These are phyloP conservation scores for Mirza zaza DNA, from an alignment of 2,113 vertebrate species.

Conservation along the genomic window DNA sequence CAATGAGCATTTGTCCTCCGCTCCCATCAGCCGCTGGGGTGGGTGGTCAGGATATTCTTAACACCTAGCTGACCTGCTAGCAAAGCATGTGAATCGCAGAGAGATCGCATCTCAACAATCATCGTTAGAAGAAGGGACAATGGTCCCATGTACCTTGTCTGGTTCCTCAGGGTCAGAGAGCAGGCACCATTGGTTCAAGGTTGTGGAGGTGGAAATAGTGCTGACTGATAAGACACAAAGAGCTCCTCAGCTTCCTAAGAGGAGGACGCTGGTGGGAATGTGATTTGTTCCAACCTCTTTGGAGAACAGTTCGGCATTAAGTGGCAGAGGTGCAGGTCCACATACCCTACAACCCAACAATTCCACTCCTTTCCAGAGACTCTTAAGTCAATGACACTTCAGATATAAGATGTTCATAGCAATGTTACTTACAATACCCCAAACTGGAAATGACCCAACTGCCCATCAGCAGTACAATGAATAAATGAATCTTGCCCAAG, in stretches of 20 bases:
- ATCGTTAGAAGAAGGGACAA: background rate
- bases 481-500: background rate
- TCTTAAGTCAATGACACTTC: background rate
- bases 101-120: background rate
- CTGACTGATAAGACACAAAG: background rate
- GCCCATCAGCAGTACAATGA: background rate
- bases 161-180: background rate
- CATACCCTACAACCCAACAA: background rate
- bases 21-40: fast-evolving
- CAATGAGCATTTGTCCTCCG: background rate
- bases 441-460: background rate
- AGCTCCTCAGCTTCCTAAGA: background rate
- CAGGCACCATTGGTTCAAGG: background rate
- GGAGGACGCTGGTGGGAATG: background rate
- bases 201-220: background rate
- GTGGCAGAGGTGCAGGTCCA: background rate
- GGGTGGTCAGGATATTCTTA: background rate
- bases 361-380: background rate
- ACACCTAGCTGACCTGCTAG: background rate
- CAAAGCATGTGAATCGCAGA: background rate
- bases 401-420: background rate
- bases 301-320: background rate
- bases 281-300: background rate
- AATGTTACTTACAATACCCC: background rate
- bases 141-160: background rate